A percentile compares a stretch with the other conserved stretches of the same genome.
Evolutionary conservation across 2,113 vertebrate genomes (phyloP).

Genomic region (Vireo altiloquus): DNA sequence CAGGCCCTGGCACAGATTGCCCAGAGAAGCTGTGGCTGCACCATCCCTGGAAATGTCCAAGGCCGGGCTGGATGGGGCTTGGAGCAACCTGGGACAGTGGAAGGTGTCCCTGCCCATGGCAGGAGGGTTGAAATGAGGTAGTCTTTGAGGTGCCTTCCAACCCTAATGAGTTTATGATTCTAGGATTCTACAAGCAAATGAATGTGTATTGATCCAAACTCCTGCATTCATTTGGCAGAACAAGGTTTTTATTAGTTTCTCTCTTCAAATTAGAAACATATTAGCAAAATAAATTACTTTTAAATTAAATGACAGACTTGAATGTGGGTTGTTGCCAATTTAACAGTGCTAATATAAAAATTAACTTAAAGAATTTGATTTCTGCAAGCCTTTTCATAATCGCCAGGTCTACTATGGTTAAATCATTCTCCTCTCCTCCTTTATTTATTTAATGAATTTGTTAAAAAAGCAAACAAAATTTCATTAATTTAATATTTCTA

Average conservation of each 20-base stretch:
- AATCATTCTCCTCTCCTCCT: background rate
- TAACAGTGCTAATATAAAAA: background rate
- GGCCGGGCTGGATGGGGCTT: accelerated
- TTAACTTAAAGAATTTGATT: background rate
- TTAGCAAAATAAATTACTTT: background rate
- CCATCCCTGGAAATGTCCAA: background rate
- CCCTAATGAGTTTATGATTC: accelerated
- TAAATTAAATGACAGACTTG: background rate
- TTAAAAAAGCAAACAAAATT: background rate
- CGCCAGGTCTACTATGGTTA: background rate
- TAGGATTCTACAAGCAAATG: background rate
- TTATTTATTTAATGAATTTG: background rate
- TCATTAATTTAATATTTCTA: background rate
- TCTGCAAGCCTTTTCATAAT: background rate
- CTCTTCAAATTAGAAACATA: background rate
- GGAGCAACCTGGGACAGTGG: too few species aligned
- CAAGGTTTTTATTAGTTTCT: background rate
- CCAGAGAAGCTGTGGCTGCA: background rate
- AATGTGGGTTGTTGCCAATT: background rate
- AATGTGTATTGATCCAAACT: background rate
- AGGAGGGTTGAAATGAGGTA: accelerated
- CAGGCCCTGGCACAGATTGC: accelerated
- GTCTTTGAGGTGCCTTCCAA: background rate
- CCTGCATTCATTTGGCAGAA: background rate
- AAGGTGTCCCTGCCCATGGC: accelerated